Evolutionary conservation across 2,113 vertebrate genomes (phyloP), one percentile per base, ranked within the genome.

Genomic region (Heptranchias perlo): DNA sequence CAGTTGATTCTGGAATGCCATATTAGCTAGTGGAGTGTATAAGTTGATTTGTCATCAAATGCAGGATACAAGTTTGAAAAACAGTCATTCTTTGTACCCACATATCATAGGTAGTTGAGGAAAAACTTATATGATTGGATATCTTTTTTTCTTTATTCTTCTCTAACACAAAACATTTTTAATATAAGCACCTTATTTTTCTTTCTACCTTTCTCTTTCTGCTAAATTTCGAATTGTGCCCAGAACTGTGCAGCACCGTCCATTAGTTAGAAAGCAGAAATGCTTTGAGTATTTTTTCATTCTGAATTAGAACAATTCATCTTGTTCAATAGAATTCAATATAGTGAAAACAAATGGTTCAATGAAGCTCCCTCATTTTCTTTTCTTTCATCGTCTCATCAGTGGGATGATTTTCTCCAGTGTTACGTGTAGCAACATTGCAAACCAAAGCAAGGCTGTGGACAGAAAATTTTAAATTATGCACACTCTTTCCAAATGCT

Each of bases 401-500:
- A 94, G 0, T 13, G 25, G 92, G 1, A 94, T 44, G 47, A 47
- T 47, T 94, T 49, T 65, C n/a, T 94, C 39, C n/a, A 13, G 87
- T 58, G 87, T 4, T 6, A 47, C 49, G 82, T 47, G 39, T 31
- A 84, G 18, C 18, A 31, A 54, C 31, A 35, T 91, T 91, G 52
- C 52, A 91, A 58, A 61, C n/a, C 28, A 58, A 61, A 35, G 28
- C 87, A 58, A 31, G 52, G 35, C 11, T 58, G 52, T 31, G 16
- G 52, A 47, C 54, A 64, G 58, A 93, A 93, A 39, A 21, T 3
- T 39, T 39, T 64, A 93, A 93, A n/a, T 87, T 62, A 61, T 21
- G 54, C 35, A 84, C 82, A 93, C 58, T 3, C 58, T 93, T 93
- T 93, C 89, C 89, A 93, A 62, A 93, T 93, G 16, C 54, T 93